Conservation (phyloP, 2,888 invertebrate genomes). For the Mellilla xanthometata region DNA sequence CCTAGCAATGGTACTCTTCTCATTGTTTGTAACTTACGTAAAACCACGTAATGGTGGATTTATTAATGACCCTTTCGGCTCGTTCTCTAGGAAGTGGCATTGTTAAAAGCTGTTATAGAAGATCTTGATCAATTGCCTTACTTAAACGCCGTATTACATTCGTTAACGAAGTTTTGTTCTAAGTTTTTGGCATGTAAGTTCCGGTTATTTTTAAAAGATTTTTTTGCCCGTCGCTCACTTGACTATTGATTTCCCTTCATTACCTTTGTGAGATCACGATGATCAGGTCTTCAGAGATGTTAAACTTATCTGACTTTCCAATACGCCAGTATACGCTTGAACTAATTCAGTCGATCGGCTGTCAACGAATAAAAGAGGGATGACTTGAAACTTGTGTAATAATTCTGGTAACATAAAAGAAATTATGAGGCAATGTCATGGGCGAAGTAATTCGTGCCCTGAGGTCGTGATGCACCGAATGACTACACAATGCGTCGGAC, state of each 20-base stretch:
- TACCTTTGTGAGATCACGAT: background rate
- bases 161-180: conserved; percentile 1
- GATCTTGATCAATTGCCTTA: conserved; percentile 31
- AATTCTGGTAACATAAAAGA: conserved; percentile 43
- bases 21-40: conserved; percentile 76
- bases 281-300: conserved; percentile 7
- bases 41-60: conserved; percentile 67
- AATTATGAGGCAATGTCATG: conserved; percentile 72
- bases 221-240: background rate
- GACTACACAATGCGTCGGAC: conserved; percentile 61
- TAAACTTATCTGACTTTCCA: conserved; percentile 14
- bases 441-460: conserved; percentile 61
- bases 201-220: background rate
- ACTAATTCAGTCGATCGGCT: conserved; percentile 26
- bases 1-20: conserved; percentile 61
- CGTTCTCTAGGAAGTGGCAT: conserved; percentile 67
- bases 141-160: conserved; percentile 2
- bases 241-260: no score
- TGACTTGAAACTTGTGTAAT: conserved; percentile 31
- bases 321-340: conserved; percentile 13
- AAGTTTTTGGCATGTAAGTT: background rate
- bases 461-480: conserved; percentile 67
- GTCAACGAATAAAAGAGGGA: conserved; percentile 19
- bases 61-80: conserved; percentile 66
- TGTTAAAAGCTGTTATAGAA: conserved; percentile 43